Conservation (phyloP, 1,140 invertebrate genomes). For the Drosophila athabasca region DNA sequence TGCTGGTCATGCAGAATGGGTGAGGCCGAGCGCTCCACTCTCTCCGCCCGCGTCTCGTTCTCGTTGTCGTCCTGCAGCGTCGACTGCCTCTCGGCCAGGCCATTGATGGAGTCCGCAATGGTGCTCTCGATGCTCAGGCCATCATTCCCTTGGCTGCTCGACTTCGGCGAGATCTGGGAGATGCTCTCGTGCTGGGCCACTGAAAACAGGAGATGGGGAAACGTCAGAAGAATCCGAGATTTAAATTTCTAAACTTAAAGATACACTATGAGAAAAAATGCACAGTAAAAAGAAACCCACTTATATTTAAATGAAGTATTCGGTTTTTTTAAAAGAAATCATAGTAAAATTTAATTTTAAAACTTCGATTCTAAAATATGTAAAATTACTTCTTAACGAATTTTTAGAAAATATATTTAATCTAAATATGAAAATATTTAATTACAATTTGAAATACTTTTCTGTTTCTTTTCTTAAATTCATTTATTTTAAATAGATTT, state of each 20-base stretch:
- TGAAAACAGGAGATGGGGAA: slow-evolving; percentile 33
- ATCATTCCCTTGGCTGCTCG: slow-evolving; percentile 47
- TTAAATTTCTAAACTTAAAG: slow-evolving; percentile 16
- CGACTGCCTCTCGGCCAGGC: slow-evolving; percentile 18
- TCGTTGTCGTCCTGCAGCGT: slow-evolving; percentile 47
- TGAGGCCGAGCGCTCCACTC: slow-evolving; percentile 73
- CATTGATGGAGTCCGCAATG: slow-evolving; percentile 50
- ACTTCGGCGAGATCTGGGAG: slow-evolving; percentile 82
- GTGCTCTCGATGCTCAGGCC: slow-evolving; percentile 66
- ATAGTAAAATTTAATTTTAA: no score
- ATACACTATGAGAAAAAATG: not conserved
- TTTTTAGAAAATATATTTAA: no score
- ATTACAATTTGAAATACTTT: no score
- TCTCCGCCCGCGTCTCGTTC: slow-evolving; percentile 64
- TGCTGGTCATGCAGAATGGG: slow-evolving; percentile 70
- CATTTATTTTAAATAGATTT: no score
- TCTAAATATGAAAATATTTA: no score
- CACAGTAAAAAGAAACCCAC: no score
- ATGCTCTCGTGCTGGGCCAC: slow-evolving; percentile 68
- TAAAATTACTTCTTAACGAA: no score
- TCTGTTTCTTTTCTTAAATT: no score
- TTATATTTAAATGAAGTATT: no score
- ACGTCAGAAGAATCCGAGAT: not conserved
- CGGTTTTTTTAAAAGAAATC: no score
- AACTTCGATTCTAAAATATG: no score